Percentiles rank a stretch among this genome's conserved stretches.
These are phyloP conservation scores for Apis florea DNA, from an alignment of 1,140 invertebrate species.

Conservation along the genomic window DNA sequence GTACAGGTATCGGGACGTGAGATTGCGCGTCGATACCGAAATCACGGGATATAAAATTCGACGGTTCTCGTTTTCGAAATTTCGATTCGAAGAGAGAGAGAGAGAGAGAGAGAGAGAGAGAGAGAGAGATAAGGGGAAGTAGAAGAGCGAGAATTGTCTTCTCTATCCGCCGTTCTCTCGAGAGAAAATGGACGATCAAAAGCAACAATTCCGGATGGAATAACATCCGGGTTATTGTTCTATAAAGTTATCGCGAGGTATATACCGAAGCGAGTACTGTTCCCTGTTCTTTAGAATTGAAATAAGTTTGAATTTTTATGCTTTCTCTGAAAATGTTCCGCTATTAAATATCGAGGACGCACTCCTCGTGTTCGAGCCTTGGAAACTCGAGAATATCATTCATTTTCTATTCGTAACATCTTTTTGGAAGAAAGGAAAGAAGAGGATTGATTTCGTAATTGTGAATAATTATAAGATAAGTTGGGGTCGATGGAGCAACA, in stretches of 20 bases:
- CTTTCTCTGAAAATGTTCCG: background rate
- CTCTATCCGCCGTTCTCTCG: too few relatives aligned
- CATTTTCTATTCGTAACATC: too few relatives aligned
- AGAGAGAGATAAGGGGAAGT: too few relatives aligned
- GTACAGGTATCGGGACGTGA: slow-evolving; percentile 14
- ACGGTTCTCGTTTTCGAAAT: slow-evolving; percentile 12
- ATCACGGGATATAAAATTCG: slow-evolving; percentile 36
- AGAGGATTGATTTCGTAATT: too few relatives aligned
- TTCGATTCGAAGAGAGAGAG: background rate
- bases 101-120: too few relatives aligned
- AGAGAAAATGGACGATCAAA: slow-evolving; percentile 1
- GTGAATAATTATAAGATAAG: too few relatives aligned
- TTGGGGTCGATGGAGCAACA: too few relatives aligned
- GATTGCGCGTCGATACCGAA: slow-evolving; percentile 23
- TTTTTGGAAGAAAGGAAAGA: too few relatives aligned
- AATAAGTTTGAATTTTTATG: background rate
- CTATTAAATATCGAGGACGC: too few relatives aligned
- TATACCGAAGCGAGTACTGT: background rate
- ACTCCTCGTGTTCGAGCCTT: too few relatives aligned
- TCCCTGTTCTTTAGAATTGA: background rate
- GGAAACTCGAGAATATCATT: too few relatives aligned
- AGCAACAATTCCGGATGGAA: background rate
- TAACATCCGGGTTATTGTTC: background rate
- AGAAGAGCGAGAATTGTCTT: too few relatives aligned
- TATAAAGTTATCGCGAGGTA: background rate